phyloP scores from a whole-genome alignment of 2,888 invertebrate genomes.

The Gryllus longicercus region DNA sequence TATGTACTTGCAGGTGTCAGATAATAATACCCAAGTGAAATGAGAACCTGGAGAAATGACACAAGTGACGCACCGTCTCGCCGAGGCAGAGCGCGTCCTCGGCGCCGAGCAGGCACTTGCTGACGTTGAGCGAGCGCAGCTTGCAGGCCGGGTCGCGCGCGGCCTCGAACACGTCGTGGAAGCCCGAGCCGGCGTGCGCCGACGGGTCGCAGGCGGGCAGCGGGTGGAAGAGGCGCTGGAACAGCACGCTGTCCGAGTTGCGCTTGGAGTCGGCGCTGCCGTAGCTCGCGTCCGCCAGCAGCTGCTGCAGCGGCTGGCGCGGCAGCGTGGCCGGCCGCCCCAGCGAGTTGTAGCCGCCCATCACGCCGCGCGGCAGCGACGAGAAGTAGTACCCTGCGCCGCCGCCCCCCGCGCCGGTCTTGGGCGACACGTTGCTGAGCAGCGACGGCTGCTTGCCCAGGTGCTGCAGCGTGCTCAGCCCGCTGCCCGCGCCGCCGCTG shows the following conservation, averaged over 20 bases:
- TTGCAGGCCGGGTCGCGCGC: conserved; percentile 52
- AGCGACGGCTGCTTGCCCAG: conserved; percentile 31
- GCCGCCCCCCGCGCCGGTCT: conserved; percentile 28
- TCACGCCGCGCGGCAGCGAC: conserved; percentile 51
- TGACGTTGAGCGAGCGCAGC: conserved; percentile 54
- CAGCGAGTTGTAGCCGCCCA: conserved; percentile 48
- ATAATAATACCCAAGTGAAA: no score
- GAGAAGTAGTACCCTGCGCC: conserved; percentile 46
- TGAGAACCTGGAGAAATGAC: no score
- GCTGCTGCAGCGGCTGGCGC: conserved; percentile 49
- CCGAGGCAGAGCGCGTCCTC: conserved; percentile 56
- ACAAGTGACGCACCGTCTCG: conserved; percentile 49
- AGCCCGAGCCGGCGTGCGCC: conserved; percentile 48
- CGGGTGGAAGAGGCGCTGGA: conserved; percentile 53
- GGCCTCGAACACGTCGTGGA: conserved; percentile 50
- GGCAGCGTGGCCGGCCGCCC: conserved; percentile 51
- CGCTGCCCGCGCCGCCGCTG: conserved; percentile 36
- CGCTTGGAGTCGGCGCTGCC: conserved; percentile 48
- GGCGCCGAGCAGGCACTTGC: conserved; percentile 54
- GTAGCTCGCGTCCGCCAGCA: conserved; percentile 41
- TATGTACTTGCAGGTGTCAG: no score
- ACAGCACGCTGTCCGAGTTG: conserved; percentile 55
- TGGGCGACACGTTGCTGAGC: conserved; percentile 32
- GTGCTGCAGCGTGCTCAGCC: conserved; percentile 35
- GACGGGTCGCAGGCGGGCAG: conserved; percentile 51